Evolutionary conservation across 2,113 vertebrate species (phyloP).

Genomic region (Rousettus leschenaultii): DNA sequence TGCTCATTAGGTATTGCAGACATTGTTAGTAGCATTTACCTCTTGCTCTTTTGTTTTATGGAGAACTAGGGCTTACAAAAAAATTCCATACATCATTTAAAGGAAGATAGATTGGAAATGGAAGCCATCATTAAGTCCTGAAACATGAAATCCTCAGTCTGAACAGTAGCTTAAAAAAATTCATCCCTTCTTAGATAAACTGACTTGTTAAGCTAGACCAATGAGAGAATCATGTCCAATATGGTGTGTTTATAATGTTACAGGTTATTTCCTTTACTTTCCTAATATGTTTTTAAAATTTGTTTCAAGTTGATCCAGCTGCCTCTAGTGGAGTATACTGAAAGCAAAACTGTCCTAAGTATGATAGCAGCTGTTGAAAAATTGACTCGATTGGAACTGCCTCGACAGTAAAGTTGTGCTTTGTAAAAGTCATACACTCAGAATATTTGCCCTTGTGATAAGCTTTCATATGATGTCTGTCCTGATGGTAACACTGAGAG

Average conservation of each 20-base stretch:
- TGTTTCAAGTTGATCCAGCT: conserved; percentile 76
- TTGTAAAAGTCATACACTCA: conserved; percentile 38
- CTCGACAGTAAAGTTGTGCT: conserved; percentile 48
- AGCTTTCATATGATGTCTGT: background rate
- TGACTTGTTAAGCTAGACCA: conserved; percentile 35
- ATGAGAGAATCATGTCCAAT: conserved; percentile 44
- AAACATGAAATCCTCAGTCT: conserved; percentile 47
- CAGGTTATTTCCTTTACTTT: conserved; percentile 75
- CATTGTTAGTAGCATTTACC: background rate
- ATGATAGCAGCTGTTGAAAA: conserved; percentile 75
- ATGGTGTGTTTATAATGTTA: conserved; percentile 49
- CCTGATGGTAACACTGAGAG: background rate
- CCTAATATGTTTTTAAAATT: conserved; percentile 70
- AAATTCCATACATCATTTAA: background rate
- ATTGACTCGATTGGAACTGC: background rate
- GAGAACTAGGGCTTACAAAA: background rate
- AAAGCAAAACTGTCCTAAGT: conserved; percentile 61
- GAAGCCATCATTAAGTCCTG: conserved; percentile 20
- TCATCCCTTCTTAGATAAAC: background rate
- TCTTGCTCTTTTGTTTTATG: background rate
- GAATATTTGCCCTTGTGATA: conserved; percentile 19
- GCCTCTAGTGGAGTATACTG: conserved; percentile 51
- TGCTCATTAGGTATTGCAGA: background rate
- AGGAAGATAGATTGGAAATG: conserved; percentile 38
- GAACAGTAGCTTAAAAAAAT: conserved; percentile 42